Conservation (phyloP, 2,888 invertebrate genomes). For the Eurois occulta region DNA sequence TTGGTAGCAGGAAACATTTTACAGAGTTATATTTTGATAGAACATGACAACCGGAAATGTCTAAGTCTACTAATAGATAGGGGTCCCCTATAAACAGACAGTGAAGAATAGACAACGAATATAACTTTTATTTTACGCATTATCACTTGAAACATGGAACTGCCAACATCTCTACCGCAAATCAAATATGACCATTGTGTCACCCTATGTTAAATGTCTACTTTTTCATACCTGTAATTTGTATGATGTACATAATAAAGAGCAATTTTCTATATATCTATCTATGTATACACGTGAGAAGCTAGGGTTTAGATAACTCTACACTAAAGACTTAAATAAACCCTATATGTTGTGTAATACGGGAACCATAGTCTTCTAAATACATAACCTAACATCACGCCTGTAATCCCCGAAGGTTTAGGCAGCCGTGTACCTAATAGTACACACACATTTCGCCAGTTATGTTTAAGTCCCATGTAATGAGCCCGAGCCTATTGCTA, state of each 20-base stretch:
- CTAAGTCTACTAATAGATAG: conserved; percentile 23
- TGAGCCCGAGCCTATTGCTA: too few species aligned
- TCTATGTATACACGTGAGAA: neutral
- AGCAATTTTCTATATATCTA: neutral
- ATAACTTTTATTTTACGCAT: conserved; percentile 2
- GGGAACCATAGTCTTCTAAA: too few species aligned
- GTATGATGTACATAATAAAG: too few species aligned
- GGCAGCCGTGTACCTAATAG: too few species aligned
- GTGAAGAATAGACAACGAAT: neutral
- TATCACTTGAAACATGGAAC: neutral
- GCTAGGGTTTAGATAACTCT: too few species aligned
- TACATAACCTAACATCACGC: too few species aligned
- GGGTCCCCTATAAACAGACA: conserved; percentile 15
- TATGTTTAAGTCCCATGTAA: too few species aligned
- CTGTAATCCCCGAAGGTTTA: too few species aligned
- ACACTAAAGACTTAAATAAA: too few species aligned
- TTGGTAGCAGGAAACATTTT: neutral
- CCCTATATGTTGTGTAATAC: too few species aligned
- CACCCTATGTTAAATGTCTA: neutral
- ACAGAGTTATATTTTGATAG: conserved; percentile 15
- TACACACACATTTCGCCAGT: too few species aligned
- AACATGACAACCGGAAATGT: conserved; percentile 33
- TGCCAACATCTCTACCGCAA: neutral
- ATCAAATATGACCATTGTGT: neutral
- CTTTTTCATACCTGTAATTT: too few species aligned